These are phyloP conservation scores for Hemicentrotus pulcherrimus DNA, from an alignment of 35 echinoderm and acorn worm genomes.

Conservation along the genomic window DNA sequence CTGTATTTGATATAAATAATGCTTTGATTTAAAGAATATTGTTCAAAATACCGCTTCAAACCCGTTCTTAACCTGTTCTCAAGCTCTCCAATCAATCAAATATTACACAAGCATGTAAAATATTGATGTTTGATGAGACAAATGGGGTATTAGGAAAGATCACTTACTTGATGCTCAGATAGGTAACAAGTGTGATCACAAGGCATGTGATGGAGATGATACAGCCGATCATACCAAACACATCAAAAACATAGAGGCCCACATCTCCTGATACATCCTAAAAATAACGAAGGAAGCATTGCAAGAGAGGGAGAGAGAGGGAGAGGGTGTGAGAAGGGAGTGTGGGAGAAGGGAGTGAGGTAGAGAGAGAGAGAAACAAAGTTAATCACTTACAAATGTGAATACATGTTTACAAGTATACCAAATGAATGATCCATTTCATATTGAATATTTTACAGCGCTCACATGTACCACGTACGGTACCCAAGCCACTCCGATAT, in stretches of 20 bases:
- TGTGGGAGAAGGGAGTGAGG: background rate
- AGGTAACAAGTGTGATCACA: conserved; percentile 52
- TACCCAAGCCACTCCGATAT: too few relatives aligned
- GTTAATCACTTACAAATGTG: too few relatives aligned
- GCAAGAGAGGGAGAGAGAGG: background rate
- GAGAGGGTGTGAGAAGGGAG: background rate
- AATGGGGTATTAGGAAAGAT: background rate
- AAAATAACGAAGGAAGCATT: background rate
- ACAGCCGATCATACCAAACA: conserved; percentile 55
- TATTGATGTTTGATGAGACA: too few relatives aligned
- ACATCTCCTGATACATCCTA: conserved; percentile 56
- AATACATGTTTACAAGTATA: too few relatives aligned
- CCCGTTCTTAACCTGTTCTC: background rate
- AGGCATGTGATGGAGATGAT: conserved; percentile 51
- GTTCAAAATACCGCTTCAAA: background rate
- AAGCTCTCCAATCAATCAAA: background rate
- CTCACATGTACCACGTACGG: too few relatives aligned
- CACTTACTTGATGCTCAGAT: conserved; percentile 44
- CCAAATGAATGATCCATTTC: too few relatives aligned
- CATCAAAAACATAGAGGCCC: conserved; percentile 1
- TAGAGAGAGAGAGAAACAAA: background rate
- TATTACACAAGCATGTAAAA: background rate
- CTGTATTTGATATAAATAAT: background rate
- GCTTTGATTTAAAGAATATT: background rate
- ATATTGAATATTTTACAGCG: too few relatives aligned